Percentiles rank a stretch among this genome's conserved stretches.
These are phyloP conservation scores for Agonopterix subpropinquella DNA, from an alignment of 2,888 invertebrate species.

Conservation along the genomic window DNA sequence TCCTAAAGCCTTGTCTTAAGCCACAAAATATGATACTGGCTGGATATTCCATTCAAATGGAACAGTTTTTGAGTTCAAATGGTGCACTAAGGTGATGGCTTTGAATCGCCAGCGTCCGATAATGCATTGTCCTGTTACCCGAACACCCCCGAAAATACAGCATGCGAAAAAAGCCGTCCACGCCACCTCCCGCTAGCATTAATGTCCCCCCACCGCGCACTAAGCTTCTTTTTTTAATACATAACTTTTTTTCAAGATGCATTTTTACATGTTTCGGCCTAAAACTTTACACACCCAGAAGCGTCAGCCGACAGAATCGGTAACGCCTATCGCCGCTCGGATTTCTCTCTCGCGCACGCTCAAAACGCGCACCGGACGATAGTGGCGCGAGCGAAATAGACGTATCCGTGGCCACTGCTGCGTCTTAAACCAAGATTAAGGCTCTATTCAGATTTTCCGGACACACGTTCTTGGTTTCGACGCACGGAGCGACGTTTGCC, in stretches of 20 bases:
- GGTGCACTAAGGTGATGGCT: conserved; percentile 62
- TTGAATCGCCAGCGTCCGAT: conserved; percentile 50
- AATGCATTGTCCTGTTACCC: conserved; percentile 72
- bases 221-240: conserved; percentile 76
- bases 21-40: too few species aligned
- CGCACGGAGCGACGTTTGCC: conserved; percentile 35
- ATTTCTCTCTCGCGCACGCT: conserved; percentile 55
- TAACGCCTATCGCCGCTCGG: conserved; percentile 60
- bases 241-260: conserved; percentile 77
- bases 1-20: too few species aligned
- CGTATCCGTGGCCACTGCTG: conserved; percentile 49
- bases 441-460: conserved; percentile 62
- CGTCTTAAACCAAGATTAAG: conserved; percentile 71
- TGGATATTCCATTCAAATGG: too few species aligned
- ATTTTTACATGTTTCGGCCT: conserved; percentile 76
- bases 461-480: conserved; percentile 53
- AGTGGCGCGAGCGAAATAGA: conserved; percentile 66
- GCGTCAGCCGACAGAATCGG: conserved; percentile 53
- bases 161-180: conserved; percentile 70
- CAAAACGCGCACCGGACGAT: conserved; percentile 49
- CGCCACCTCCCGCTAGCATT: conserved; percentile 65
- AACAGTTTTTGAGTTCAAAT: conserved; percentile 39
- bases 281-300: conserved; percentile 75
- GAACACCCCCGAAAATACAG: conserved; percentile 72
- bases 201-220: conserved; percentile 71